Evolutionary conservation across 2,888 invertebrate genomes (phyloP), one percentile per base, ranked within the genome.

Genomic region (Hirtodrosophila trivittata): DNA sequence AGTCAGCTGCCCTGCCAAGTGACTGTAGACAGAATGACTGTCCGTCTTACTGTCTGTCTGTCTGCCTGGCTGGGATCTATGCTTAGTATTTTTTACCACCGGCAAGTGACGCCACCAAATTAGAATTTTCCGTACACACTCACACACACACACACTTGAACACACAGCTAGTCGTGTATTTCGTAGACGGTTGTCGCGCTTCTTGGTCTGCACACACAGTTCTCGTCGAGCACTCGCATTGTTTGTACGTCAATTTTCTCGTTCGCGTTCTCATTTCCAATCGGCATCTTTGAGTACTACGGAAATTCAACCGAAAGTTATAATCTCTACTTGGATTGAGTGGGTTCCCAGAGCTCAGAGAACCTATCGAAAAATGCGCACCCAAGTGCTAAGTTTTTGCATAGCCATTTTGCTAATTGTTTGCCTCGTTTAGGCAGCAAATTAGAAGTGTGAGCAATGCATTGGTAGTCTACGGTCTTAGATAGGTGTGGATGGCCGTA

Each of bases 301-400:
- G 9, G 13, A 6, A 13, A 4, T 32, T 13, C 49, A 6, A 14
- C 13, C 8, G 12, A 16, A 32, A 45, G n/a, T 32, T 59, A 18
- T 14, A 35, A 28, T 18, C 26, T 38, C 37, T 6, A 6, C 37
- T 25, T n/a, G 28, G 35, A 32, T 45, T 8, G 28, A 50, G 55
- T 47, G 18, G 21, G 30, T 30, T 43, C 8, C 33, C 25, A 2
- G 1, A 59, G 41, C 45, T 66, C 16, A 49, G 10, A 47, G 21
- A 41, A 12, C 32, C n/a, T 30, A 26, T 16, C 26, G 43, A 28
- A 66, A 65, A 67, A 88, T 89, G 89, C 77, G 88, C 72, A 75
- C 52, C 26, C 89, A 89, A 84, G 84, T 87, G 38, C 43, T 86
- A 46, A 68, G 74, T 62, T 89, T 88, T 70, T 88, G 89, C 63